These are phyloP conservation scores for Trematocara variabile DNA, from an alignment of 2,113 vertebrate species.

Conservation along the genomic window DNA sequence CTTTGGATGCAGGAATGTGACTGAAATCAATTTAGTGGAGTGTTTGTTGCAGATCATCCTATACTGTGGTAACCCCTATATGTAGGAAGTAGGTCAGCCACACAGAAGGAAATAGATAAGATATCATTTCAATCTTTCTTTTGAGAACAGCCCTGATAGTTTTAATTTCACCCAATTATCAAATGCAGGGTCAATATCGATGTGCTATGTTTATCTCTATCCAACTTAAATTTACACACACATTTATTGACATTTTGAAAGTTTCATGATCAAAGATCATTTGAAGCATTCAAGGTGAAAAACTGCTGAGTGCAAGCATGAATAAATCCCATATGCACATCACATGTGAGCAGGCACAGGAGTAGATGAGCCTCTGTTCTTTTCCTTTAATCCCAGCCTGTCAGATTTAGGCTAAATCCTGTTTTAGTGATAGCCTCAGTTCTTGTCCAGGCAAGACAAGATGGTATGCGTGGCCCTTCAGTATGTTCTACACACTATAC, in stretches of 20 bases:
- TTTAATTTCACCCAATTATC: background rate
- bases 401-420: slow-evolving; percentile 4
- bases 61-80: background rate
- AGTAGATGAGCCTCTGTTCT: background rate
- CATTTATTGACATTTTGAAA: background rate
- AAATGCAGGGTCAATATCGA: background rate
- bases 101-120: background rate
- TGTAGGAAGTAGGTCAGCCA: slow-evolving; percentile 5
- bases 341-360: background rate
- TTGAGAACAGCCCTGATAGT: background rate
- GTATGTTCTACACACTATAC: background rate
- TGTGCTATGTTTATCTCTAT: background rate
- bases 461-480: background rate
- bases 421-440: background rate
- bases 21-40: background rate
- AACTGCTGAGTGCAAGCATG: background rate
- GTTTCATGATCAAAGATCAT: background rate
- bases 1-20: slow-evolving; percentile 16
- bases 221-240: background rate
- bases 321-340: background rate
- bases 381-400: background rate
- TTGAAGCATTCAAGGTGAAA: background rate
- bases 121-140: background rate
- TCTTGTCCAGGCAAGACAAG: background rate
- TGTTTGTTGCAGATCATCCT: background rate